phyloP scores from a whole-genome alignment of 30 jellyfish, hydroid and myxozoan species.

The Hydra vulgaris region DNA sequence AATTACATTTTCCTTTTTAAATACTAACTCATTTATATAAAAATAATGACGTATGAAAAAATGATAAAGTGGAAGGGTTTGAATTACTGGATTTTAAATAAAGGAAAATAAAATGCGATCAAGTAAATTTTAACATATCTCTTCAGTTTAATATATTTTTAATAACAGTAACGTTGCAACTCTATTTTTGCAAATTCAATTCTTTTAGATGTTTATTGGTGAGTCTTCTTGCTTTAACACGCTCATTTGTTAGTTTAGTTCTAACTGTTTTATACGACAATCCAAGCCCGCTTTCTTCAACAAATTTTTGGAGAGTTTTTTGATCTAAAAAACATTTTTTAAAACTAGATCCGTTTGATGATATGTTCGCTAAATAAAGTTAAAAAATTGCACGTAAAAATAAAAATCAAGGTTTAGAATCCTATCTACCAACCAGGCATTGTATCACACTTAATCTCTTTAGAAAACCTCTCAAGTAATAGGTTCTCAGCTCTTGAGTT shows the following conservation, averaged over 20 bases:
- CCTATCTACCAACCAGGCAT: conserved; percentile 8
- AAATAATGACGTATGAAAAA: too few species aligned
- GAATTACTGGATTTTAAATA: not conserved
- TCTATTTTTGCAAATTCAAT: not conserved
- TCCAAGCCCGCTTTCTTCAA: not conserved
- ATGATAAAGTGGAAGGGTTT: not conserved
- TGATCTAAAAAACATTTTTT: not conserved
- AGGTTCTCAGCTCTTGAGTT: not conserved
- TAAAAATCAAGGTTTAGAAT: not conserved
- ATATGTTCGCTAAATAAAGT: not conserved
- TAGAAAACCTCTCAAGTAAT: conserved; percentile 11
- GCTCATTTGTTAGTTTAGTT: not conserved
- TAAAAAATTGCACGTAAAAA: not conserved
- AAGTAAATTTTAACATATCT: not conserved
- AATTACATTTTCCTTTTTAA: not conserved
- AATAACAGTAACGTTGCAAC: not conserved
- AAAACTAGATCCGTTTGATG: not conserved
- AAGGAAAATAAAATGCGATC: not conserved
- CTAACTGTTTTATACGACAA: not conserved
- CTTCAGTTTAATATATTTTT: not conserved
- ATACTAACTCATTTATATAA: too few species aligned
- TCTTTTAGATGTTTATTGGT: not conserved
- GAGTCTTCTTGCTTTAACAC: not conserved
- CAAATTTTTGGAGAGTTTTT: not conserved
- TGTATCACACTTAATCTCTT: not conserved